Percentiles rank a stretch among this genome's conserved stretches.
Evolutionary conservation across 2,888 invertebrate genomes (phyloP).

Genomic region (Eurois occulta): DNA sequence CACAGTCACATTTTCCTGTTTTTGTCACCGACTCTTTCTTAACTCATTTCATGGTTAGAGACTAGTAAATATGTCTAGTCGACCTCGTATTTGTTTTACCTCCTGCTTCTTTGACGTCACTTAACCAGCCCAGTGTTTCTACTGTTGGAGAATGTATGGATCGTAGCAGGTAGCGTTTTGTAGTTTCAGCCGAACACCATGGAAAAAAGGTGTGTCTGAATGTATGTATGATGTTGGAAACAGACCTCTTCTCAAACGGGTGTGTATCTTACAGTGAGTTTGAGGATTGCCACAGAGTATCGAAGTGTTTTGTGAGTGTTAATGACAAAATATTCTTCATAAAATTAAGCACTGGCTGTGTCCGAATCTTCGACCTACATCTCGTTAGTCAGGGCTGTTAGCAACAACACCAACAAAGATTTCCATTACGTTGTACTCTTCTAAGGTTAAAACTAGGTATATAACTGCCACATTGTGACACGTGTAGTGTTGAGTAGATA

Average conservation of each 20-base stretch:
- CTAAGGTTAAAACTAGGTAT: background rate
- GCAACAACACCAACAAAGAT: background rate
- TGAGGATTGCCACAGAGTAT: background rate
- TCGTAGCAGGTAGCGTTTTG: too few species aligned
- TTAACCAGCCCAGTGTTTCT: background rate
- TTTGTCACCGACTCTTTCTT: background rate
- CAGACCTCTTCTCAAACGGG: background rate
- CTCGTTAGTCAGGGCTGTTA: background rate
- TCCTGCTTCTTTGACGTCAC: background rate
- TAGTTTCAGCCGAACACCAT: too few species aligned
- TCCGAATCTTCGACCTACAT: background rate
- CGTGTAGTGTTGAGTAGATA: too few species aligned
- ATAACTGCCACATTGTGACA: background rate
- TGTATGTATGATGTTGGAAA: background rate
- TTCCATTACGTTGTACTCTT: background rate
- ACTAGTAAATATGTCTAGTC: slow-evolving; percentile 5
- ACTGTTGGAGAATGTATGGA: background rate
- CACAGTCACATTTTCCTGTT: slow-evolving; percentile 33
- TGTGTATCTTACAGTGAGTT: background rate
- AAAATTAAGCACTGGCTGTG: background rate
- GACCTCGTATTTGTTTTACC: background rate
- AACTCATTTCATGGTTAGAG: background rate
- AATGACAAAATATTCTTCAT: background rate
- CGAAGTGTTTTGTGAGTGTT: background rate
- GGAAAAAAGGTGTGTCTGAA: background rate